Evolutionary conservation across 2,113 vertebrate species (phyloP), one percentile per base, ranked within the genome.

Genomic region (Falco punctatus): DNA sequence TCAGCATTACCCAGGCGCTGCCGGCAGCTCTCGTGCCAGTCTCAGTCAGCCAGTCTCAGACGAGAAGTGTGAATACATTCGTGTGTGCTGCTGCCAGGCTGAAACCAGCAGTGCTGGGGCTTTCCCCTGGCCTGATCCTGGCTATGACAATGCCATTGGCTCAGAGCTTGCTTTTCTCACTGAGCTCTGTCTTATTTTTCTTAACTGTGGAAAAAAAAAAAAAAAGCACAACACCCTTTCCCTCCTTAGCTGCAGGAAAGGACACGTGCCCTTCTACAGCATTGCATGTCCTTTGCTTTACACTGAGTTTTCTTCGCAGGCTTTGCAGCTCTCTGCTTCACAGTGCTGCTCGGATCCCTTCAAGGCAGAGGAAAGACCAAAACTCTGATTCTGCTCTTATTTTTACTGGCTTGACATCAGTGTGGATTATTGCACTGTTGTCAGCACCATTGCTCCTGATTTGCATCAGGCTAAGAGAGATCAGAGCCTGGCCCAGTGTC

Each of bases 351-450:
- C 77, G 58, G 20, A 88, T 79, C 57, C 96, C 96, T 94, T 79
- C 70, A n/a, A 92, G 94, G 96, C 92, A 94, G 74, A 51, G 42
- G 58, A 51, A 92, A 86, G 83, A 86, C 91, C 78, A 75, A 82
- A 92, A 91, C 44, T 44, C 65, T 52, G 15, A 61, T 95, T 96
- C 92, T 92, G 77, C 83, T 88, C 88, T 89, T 96, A 94, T 95
- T 97, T 97, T 94, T 92, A 64, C 96, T 97, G 96, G 95, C 96
- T 92, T 92, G 94, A 95, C 96, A 95, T 95, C 94, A 97, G 88
- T 79, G 96, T 94, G 92, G 93, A 61, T 91, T 90, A 89, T 83
- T 92, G 94, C 88, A 89, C 91, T 92, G 92, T 79, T 97, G 95
- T 97, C 95, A 97, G 95, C 94, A 91, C 84, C 94, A 27, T 48